These are phyloP conservation scores for Antheraea pernyi DNA, from an alignment of 1,140 invertebrate species.

Conservation along the genomic window DNA sequence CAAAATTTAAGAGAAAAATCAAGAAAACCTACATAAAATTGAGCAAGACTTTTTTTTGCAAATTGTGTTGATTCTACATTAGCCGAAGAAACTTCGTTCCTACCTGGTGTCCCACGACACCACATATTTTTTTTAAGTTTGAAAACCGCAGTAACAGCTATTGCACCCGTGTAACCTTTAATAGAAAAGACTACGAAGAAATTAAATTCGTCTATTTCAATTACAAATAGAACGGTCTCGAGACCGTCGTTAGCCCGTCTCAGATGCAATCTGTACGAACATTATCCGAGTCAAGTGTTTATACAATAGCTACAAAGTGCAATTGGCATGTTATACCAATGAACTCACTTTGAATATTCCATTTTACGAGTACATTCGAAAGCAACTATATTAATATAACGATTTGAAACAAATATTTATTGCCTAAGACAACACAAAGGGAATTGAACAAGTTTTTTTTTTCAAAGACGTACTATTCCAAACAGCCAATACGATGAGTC, in stretches of 20 bases:
- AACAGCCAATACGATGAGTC: conserved; percentile 30
- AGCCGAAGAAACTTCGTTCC: no score
- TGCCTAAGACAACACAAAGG: not conserved
- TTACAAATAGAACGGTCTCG: not conserved
- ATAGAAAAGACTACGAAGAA: not conserved
- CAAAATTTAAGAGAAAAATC: no score
- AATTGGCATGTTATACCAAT: not conserved
- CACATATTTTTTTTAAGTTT: no score
- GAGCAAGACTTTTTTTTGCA: no score
- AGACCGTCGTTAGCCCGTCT: not conserved
- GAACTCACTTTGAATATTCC: not conserved
- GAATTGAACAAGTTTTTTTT: not conserved
- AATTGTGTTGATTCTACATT: no score
- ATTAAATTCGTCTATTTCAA: not conserved
- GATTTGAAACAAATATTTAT: no score
- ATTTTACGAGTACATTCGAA: not conserved
- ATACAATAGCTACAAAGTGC: not conserved
- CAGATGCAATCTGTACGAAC: not conserved
- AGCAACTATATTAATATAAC: no score
- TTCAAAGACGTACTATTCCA: not conserved
- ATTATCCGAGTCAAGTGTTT: not conserved
- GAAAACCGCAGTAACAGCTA: no score
- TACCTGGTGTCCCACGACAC: no score
- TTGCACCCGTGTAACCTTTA: not conserved
- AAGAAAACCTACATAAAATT: no score